Conservation (phyloP, 2,888 invertebrate genomes). For the Drosophila infuscata region DNA sequence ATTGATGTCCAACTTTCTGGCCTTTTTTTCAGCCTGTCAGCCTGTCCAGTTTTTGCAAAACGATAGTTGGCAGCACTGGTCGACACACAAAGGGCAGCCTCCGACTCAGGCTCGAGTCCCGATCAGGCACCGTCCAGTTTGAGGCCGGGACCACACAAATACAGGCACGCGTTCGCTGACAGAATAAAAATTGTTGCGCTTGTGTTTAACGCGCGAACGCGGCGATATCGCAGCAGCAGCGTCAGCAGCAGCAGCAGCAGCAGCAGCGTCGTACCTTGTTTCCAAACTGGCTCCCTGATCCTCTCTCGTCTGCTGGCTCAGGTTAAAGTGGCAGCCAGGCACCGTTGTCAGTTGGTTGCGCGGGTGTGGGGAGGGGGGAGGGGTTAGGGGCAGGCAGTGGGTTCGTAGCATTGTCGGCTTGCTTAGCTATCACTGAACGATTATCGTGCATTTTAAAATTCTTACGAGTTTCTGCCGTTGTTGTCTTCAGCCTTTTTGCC, state of each 20-base stretch:
- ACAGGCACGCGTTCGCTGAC: slow-evolving; percentile 86
- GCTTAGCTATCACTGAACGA: slow-evolving; percentile 83
- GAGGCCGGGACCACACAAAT: slow-evolving; percentile 85
- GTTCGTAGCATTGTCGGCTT: slow-evolving; percentile 71
- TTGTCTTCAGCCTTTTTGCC: slow-evolving; percentile 56
- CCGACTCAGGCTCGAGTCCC: slow-evolving; percentile 25
- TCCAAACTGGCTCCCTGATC: slow-evolving; percentile 75
- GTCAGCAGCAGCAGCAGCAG: slow-evolving; percentile 32
- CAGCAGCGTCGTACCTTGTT: slow-evolving; percentile 69
- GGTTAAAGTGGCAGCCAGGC: slow-evolving; percentile 74
- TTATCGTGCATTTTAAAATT: slow-evolving; percentile 85
- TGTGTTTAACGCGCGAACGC: slow-evolving; percentile 85
- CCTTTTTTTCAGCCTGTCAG: neutral
- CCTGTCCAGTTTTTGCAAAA: neutral
- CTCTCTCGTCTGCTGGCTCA: slow-evolving; percentile 36
- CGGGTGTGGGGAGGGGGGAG: slow-evolving; percentile 19
- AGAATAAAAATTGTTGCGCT: slow-evolving; percentile 85
- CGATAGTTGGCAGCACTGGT: slow-evolving; percentile 7
- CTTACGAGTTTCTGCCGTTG: slow-evolving; percentile 80
- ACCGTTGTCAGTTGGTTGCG: slow-evolving; percentile 67
- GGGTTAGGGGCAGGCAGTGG: slow-evolving; percentile 14
- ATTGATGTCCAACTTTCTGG: neutral
- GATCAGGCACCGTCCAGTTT: slow-evolving; percentile 68
- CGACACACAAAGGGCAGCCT: slow-evolving; percentile 34
- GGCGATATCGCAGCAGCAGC: slow-evolving; percentile 80